phyloP scores from a whole-genome alignment of 2,888 invertebrate genomes.

The Sicus ferrugineus region DNA sequence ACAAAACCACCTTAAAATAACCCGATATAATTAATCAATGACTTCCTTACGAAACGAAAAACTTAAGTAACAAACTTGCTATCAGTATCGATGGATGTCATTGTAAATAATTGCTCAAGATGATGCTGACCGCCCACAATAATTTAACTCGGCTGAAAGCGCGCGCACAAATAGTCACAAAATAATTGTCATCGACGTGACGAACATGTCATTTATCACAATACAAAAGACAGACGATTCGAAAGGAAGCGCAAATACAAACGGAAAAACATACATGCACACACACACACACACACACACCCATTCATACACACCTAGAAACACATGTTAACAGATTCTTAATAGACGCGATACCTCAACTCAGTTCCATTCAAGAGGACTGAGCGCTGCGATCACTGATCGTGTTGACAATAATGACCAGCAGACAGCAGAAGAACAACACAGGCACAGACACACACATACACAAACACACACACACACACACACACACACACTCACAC shows the following conservation, averaged over 20 bases:
- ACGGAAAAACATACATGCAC: neutral
- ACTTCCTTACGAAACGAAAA: neutral
- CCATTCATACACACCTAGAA: neutral
- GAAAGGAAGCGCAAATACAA: neutral
- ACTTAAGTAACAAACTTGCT: constrained; percentile 8
- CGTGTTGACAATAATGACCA: constrained; percentile 28
- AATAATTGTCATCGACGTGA: constrained; percentile 27
- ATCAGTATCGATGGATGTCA: neutral
- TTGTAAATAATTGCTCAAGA: constrained; percentile 11
- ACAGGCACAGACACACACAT: neutral
- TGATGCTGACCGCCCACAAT: constrained; percentile 16
- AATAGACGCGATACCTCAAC: constrained; percentile 16
- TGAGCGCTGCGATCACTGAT: constrained; percentile 21
- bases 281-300: neutral
- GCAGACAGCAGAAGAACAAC: neutral
- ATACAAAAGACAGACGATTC: neutral
- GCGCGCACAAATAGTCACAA: neutral
- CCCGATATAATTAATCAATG: too few relatives aligned
- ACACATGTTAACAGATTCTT: constrained; percentile 9
- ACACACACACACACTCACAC: neutral
- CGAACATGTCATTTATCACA: constrained; percentile 31
- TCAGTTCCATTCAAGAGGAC: neutral
- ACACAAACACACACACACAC: neutral
- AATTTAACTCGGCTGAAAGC: neutral
- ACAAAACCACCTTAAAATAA: too few relatives aligned